Evolutionary conservation across 2,797 vertebrate species (phyloP).

Genomic region (Scleropages formosus): DNA sequence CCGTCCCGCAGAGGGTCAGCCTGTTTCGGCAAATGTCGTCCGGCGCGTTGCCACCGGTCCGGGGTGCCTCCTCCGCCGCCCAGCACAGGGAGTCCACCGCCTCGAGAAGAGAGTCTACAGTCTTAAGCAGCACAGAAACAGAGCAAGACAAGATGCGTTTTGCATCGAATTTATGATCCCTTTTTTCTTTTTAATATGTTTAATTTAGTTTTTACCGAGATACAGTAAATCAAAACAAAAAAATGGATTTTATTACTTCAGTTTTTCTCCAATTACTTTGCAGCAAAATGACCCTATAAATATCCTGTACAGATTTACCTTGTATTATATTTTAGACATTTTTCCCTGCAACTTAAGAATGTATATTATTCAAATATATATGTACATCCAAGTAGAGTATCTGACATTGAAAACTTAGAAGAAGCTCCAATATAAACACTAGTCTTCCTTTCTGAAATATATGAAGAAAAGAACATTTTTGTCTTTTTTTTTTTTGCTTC

Average conservation of each 20-base stretch:
- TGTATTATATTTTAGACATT: slow-evolving; percentile 92
- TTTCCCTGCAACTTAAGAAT: slow-evolving; percentile 87
- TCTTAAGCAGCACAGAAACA: slow-evolving; percentile 89
- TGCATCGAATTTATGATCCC: slow-evolving; percentile 96
- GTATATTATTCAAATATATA: slow-evolving; percentile 75
- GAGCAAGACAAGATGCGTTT: slow-evolving; percentile 97
- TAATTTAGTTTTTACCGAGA: slow-evolving; percentile 72
- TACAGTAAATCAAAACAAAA: slow-evolving; percentile 58
- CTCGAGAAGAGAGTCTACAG: slow-evolving; percentile 79
- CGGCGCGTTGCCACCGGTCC: slow-evolving; percentile 85
- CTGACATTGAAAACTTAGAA: slow-evolving; percentile 70
- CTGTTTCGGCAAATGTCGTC: slow-evolving; percentile 98
- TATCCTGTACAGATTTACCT: slow-evolving; percentile 79
- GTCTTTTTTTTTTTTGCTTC: slow-evolving; percentile 30
- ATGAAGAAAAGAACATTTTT: slow-evolving; percentile 61
- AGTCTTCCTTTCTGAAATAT: slow-evolving; percentile 80
- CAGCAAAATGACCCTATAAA: slow-evolving; percentile 80
- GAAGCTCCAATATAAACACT: slow-evolving; percentile 74
- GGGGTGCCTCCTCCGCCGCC: slow-evolving; percentile 64
- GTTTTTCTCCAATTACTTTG: slow-evolving; percentile 65
- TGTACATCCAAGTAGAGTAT: slow-evolving; percentile 69
- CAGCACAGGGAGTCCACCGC: slow-evolving; percentile 81
- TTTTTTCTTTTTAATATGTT: slow-evolving; percentile 59
- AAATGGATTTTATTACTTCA: slow-evolving; percentile 68
- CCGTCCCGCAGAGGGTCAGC: slow-evolving; percentile 84